Base-by-base conservation (phyloP, 2,797 vertebrate genomes). In the Macrochelys suwanniensis region DNA sequence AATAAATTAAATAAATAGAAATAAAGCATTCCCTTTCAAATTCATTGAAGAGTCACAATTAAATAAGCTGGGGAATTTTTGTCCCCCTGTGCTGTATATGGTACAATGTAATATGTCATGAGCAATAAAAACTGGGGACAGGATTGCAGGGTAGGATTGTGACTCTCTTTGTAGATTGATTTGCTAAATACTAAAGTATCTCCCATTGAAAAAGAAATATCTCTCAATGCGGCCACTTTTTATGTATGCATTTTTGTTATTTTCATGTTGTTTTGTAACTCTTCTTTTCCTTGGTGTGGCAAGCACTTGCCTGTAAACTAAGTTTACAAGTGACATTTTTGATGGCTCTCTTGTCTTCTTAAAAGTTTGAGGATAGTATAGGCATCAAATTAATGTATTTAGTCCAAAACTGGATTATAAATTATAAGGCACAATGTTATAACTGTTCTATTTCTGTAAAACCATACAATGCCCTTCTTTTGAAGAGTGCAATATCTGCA, bases 1-100 rank as follows among this genome's bases (percentile, higher is more conserved):
- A 94, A 89, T 91, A 96, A 96, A 97, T 98, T 98, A 97, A 96
- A 94, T 94, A 93, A 93, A 96, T 88, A 82, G 93, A 96, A 96
- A 96, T 94, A 96, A 98, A 96, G 56, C 49, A 1, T 57, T 93
- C 80, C 93, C 87, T 95, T 97, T 95, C 96, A 96, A 95, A 92
- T 82, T 91, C 95, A 45, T 90, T 97, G 93, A 96, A 97, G 94
- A 93, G 95, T 96, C 91, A 96, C 92, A 96, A 97, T 97, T 96
- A 97, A 97, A 97, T 96, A 97, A 97, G 93, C 84, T 85, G 83
- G 83, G 93, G 94, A 76, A 82, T 96, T 96, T 93, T 97, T 79
- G 0, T 97, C 96, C 92, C 80, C 85, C 84, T 47, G 31, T 37
- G 42, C 68, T 83, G 76, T 82, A 11, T 71, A 93, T 91, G 68